phyloP scores from a whole-genome alignment of 2,888 invertebrate genomes.

The Tetanocera ferruginea region DNA sequence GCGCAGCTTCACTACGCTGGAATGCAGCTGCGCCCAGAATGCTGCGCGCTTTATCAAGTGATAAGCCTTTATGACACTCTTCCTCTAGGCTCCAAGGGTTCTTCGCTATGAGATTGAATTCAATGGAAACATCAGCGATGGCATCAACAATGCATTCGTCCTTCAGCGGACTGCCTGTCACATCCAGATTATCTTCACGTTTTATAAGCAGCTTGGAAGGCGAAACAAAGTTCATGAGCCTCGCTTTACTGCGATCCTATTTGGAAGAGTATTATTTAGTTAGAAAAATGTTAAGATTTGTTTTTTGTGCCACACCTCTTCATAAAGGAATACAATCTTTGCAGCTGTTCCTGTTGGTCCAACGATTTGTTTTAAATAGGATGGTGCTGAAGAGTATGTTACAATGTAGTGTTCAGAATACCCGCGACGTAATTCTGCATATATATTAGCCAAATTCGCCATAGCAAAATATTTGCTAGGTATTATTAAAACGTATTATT shows the following conservation, averaged over 20 bases:
- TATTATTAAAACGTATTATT: too few species aligned
- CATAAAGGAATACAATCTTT: slow-evolving; percentile 59
- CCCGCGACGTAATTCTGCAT: slow-evolving; percentile 58
- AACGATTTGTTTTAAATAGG: slow-evolving; percentile 56
- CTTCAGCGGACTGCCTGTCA: slow-evolving; percentile 68
- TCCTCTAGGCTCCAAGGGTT: slow-evolving; percentile 64
- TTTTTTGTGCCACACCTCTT: slow-evolving; percentile 48
- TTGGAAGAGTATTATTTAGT: background rate
- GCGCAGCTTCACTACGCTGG: slow-evolving; percentile 48
- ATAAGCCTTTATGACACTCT: slow-evolving; percentile 61
- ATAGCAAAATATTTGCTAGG: slow-evolving; percentile 47
- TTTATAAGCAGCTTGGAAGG: slow-evolving; percentile 51
- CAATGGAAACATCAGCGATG: slow-evolving; percentile 60
- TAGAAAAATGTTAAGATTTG: background rate
- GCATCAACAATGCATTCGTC: slow-evolving; percentile 65
- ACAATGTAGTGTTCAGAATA: slow-evolving; percentile 57
- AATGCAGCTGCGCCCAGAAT: slow-evolving; percentile 59
- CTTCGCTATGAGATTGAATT: slow-evolving; percentile 49
- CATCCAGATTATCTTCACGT: slow-evolving; percentile 51
- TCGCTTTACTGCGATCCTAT: slow-evolving; percentile 36
- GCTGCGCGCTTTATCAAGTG: slow-evolving; percentile 55
- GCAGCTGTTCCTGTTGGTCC: slow-evolving; percentile 52
- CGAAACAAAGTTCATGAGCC: slow-evolving; percentile 47
- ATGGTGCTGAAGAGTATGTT: slow-evolving; percentile 55
- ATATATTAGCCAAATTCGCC: slow-evolving; percentile 63